These are phyloP conservation scores for Regulus satrapa DNA, from an alignment of 2,113 vertebrate species.

Conservation along the genomic window DNA sequence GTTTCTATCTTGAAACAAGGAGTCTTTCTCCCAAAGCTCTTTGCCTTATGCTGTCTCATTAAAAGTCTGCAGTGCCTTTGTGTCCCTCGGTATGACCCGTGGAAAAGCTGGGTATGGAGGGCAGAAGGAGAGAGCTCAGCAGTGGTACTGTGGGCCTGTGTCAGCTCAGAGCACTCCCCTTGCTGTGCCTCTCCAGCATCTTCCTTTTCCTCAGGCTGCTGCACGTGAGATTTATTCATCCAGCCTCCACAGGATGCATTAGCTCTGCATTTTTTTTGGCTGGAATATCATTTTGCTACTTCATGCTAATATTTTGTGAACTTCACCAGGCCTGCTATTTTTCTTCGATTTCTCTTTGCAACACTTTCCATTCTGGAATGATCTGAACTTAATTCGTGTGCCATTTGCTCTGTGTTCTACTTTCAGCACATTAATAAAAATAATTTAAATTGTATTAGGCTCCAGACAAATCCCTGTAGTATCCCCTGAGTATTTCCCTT, in stretches of 20 bases:
- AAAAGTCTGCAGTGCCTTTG: not conserved
- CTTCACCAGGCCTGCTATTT: not conserved
- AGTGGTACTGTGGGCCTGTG: not conserved
- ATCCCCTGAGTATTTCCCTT: not conserved
- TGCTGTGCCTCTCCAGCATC: not conserved
- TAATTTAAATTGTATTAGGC: not conserved
- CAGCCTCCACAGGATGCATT: not conserved
- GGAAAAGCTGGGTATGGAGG: not conserved
- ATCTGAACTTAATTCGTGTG: not conserved
- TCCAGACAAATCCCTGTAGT: not conserved
- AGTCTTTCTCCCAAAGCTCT: not conserved
- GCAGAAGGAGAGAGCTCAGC: not conserved
- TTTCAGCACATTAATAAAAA: conserved; percentile 18
- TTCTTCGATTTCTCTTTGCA: not conserved
- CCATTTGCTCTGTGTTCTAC: not conserved
- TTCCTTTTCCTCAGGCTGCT: not conserved
- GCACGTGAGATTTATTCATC: not conserved
- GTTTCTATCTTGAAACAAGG: not conserved
- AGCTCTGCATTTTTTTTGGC: not conserved
- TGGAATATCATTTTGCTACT: not conserved
- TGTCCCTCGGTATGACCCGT: not conserved
- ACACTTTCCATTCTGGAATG: not conserved
- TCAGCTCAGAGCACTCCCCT: not conserved
- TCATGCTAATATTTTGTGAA: not conserved
- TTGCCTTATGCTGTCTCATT: not conserved